These are phyloP conservation scores for Calephelis virginiensis DNA, from an alignment of 1,140 invertebrate species.

Conservation along the genomic window DNA sequence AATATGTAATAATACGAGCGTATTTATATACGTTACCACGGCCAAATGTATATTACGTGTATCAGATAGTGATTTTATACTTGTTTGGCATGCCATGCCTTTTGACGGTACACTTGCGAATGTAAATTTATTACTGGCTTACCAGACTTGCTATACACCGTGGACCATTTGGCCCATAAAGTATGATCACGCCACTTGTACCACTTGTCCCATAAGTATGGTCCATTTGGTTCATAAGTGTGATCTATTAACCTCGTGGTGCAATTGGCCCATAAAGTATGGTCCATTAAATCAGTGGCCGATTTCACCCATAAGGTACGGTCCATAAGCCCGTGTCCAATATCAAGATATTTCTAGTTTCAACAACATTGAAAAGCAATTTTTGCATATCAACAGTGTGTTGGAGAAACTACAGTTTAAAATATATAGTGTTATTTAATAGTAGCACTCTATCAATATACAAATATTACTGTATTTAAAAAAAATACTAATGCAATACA, in stretches of 20 bases:
- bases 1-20: conserved; percentile 60
- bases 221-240: too few species aligned
- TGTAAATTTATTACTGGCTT: background rate
- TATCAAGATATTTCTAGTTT: too few species aligned
- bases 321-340: too few species aligned
- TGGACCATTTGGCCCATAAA: background rate
- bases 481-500: background rate
- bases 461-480: conserved; percentile 1
- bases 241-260: too few species aligned
- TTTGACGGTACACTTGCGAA: background rate
- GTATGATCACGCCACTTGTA: too few species aligned
- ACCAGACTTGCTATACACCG: background rate
- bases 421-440: background rate
- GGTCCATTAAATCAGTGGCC: too few species aligned
- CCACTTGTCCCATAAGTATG: too few species aligned
- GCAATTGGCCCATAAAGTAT: too few species aligned
- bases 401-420: background rate
- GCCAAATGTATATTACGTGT: conserved; percentile 28
- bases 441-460: background rate
- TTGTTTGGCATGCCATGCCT: conserved; percentile 9
- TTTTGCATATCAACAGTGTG: conserved; percentile 4
- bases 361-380: background rate
- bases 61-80: conserved; percentile 14
- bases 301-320: too few species aligned
- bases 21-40: conserved; percentile 46